Evolutionary conservation across 2,888 invertebrate species (phyloP).

Genomic region (Platynereis dumerilii): DNA sequence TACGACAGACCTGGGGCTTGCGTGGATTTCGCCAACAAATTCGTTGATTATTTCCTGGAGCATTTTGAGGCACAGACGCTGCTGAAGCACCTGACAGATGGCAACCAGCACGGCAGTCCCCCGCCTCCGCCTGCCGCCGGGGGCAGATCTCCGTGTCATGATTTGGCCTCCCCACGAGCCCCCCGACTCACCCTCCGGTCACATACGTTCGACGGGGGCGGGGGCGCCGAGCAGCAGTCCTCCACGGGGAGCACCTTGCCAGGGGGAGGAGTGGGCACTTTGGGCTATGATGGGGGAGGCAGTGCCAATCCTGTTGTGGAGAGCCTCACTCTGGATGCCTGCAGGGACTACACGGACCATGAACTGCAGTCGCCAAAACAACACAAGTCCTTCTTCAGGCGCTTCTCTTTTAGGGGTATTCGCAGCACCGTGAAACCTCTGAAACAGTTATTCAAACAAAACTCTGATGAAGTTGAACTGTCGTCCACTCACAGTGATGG

Average conservation of each 20-base stretch:
- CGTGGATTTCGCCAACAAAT: slow-evolving; percentile 81
- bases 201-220: slow-evolving; percentile 22
- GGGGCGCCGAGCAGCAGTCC: neutral
- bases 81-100: slow-evolving; percentile 10
- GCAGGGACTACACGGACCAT: slow-evolving; percentile 17
- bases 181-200: slow-evolving; percentile 11
- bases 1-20: slow-evolving; percentile 70
- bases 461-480: slow-evolving; percentile 84
- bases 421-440: slow-evolving; percentile 70
- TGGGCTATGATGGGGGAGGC: no score
- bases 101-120: slow-evolving; percentile 10
- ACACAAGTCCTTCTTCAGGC: slow-evolving; percentile 75
- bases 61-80: slow-evolving; percentile 76
- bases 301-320: no score
- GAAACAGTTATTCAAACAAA: slow-evolving; percentile 79
- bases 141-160: slow-evolving; percentile 7
- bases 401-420: slow-evolving; percentile 84
- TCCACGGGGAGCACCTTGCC: neutral
- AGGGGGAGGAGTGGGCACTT: slow-evolving; percentile 7
- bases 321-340: neutral
- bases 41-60: slow-evolving; percentile 82
- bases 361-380: slow-evolving; percentile 21
- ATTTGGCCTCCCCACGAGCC: neutral
- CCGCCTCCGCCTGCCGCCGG: slow-evolving; percentile 14
- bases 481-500: slow-evolving; percentile 30